These are phyloP conservation scores for Melanargia galathea DNA, from an alignment of 2,888 invertebrate species.

Conservation along the genomic window DNA sequence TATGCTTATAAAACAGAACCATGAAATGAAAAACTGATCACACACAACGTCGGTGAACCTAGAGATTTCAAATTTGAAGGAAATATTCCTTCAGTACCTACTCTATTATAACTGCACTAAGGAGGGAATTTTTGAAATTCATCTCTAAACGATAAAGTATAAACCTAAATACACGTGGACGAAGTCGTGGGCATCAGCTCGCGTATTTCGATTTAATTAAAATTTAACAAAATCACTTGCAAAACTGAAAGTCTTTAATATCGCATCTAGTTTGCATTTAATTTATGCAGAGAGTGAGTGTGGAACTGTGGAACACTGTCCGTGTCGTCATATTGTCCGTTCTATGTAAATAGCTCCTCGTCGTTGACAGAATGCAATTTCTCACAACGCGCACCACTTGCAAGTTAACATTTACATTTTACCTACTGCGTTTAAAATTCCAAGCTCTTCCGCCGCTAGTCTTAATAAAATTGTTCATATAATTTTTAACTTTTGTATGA, in stretches of 20 bases:
- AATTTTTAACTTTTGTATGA: not conserved
- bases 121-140: no score
- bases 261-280: not conserved
- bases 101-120: no score
- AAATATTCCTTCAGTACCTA: no score
- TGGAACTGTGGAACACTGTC: not conserved
- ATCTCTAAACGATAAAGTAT: no score
- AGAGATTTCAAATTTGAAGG: no score
- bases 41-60: no score
- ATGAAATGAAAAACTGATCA: no score
- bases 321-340: slow-evolving; percentile 36
- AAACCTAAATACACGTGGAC: no score
- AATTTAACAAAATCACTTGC: not conserved
- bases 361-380: slow-evolving; percentile 42
- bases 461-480: not conserved
- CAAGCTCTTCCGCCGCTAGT: not conserved
- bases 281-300: not conserved
- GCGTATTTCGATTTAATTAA: no score
- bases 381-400: slow-evolving; percentile 42
- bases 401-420: slow-evolving; percentile 45
- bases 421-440: slow-evolving; percentile 42
- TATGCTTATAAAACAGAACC: no score
- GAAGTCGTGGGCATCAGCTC: no score
- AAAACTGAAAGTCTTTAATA: not conserved
- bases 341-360: slow-evolving; percentile 34